Evolutionary conservation across 2,888 invertebrate species (phyloP).

Genomic region (Deilephila porcellus): DNA sequence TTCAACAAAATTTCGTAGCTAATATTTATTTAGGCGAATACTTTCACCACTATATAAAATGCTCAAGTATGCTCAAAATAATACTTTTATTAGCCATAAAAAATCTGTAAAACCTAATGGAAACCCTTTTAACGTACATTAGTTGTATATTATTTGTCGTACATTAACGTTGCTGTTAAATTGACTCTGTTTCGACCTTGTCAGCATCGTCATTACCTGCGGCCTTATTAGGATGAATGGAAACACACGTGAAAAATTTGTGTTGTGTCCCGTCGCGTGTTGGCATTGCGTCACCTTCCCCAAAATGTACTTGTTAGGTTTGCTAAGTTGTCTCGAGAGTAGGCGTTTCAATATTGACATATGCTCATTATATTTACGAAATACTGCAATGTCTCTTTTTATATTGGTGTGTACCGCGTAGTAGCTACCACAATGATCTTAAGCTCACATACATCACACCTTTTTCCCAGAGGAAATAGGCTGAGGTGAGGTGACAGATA

Average conservation of each 20-base stretch:
- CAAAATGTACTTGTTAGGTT: neutral
- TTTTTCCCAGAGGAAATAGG: too few species aligned
- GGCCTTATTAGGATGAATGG: constrained; percentile 44
- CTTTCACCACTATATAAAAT: too few species aligned
- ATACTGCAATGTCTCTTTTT: neutral
- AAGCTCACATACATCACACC: too few species aligned
- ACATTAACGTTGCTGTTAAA: constrained; percentile 32
- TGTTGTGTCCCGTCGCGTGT: constrained; percentile 26
- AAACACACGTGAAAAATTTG: constrained; percentile 37
- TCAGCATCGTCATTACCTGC: constrained; percentile 40
- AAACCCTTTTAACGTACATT: neutral
- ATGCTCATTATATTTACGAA: neutral
- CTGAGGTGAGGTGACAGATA: too few species aligned
- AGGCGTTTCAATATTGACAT: neutral
- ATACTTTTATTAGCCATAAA: too few species aligned
- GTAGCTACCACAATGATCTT: too few species aligned
- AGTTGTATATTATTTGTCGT: constrained; percentile 17
- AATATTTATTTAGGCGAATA: too few species aligned
- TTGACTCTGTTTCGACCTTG: constrained; percentile 38
- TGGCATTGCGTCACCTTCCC: neutral
- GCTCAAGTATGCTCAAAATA: too few species aligned
- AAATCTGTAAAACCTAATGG: too few species aligned
- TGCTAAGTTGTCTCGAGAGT: neutral
- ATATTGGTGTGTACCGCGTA: too few species aligned
- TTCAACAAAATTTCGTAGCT: too few species aligned